These are phyloP conservation scores for Ashinkailepas kermadecensis DNA, from an alignment of 2,888 invertebrate genomes.

Conservation along the genomic window DNA sequence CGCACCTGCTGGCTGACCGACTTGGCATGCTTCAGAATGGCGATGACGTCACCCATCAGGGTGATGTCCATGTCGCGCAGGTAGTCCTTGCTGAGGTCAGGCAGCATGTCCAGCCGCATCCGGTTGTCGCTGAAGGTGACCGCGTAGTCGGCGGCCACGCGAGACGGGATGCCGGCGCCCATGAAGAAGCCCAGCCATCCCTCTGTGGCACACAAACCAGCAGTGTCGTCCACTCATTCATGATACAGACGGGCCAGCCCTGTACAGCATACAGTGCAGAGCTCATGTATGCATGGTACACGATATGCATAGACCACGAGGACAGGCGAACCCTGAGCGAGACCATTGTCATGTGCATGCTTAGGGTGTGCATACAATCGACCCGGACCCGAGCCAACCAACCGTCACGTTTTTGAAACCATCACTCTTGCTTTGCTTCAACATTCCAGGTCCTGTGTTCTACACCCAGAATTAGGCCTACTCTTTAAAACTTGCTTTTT, in stretches of 20 bases:
- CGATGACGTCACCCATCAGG: slow-evolving; percentile 57
- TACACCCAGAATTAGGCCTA: not conserved
- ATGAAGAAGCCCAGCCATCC: slow-evolving; percentile 79
- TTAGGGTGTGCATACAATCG: too few relatives aligned
- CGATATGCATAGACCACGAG: not conserved
- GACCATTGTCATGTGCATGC: too few relatives aligned
- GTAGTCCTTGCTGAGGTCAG: slow-evolving; percentile 78
- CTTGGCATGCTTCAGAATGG: slow-evolving; percentile 55
- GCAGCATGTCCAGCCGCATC: slow-evolving; percentile 75
- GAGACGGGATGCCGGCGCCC: slow-evolving; percentile 71
- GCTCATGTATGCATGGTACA: not conserved
- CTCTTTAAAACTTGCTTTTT: not conserved
- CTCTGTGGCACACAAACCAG: not conserved
- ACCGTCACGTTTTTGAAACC: too few relatives aligned
- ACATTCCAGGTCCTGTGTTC: too few relatives aligned
- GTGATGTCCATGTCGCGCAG: slow-evolving; percentile 80
- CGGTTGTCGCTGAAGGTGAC: slow-evolving; percentile 78
- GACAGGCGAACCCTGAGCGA: too few relatives aligned
- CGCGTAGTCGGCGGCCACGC: slow-evolving; percentile 72
- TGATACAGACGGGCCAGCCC: not conserved
- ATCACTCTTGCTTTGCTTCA: too few relatives aligned
- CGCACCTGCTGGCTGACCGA: slow-evolving; percentile 29
- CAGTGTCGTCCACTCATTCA: not conserved
- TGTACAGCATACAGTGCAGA: not conserved
- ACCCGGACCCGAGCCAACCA: too few relatives aligned